Base-by-base conservation (phyloP, 2,113 vertebrate genomes). In the Ptilorrhoa leucosticta region DNA sequence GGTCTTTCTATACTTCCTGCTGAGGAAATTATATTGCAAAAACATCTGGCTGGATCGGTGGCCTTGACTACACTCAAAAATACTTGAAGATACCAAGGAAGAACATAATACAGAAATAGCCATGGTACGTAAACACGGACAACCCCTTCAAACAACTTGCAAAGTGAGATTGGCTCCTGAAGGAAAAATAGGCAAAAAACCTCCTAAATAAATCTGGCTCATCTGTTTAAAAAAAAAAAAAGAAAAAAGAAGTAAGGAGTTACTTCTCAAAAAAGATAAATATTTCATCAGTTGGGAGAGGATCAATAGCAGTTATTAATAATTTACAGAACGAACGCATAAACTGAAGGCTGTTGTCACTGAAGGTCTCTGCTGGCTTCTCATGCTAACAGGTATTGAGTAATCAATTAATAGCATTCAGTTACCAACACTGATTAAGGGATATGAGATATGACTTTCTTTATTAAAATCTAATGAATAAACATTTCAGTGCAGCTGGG, bases 381-480 rank as follows among this genome's bases (percentile, higher is more conserved):
- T 83, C 42, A 83, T 3, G 10, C 14, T 94, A 87, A 72, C 10
- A 58, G 45, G 13, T 83, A 92, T 27, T 65, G 53, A 72, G 35
- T 85, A 73, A 77, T 54, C 90, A 83, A 77, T 88, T 93, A 90
- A 89, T 35, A 89, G 61, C 39, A 92, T 42, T 73, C 89, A 87
- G 45, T 73, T 47, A 86, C 60, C 42, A 70, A 47, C 16, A 44
- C 33, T 56, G 86, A 89, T 92, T 78, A 92, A 94, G 15, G 58
- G 66, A 68, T 83, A 93, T 19, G 47, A 90, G 47, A 86, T 87
- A 83, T 93, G 16, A 89, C 82, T 80, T 78, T 24, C 81, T 65
- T 66, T 69, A 90, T 80, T 83, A 90, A 93, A 85, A 77, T 50
- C 30, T 90, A 81, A 90, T 77, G 42, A 94, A 92, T 39, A 88